These are phyloP conservation scores for Aricia agestis DNA, from an alignment of 1,140 invertebrate genomes.

Conservation along the genomic window DNA sequence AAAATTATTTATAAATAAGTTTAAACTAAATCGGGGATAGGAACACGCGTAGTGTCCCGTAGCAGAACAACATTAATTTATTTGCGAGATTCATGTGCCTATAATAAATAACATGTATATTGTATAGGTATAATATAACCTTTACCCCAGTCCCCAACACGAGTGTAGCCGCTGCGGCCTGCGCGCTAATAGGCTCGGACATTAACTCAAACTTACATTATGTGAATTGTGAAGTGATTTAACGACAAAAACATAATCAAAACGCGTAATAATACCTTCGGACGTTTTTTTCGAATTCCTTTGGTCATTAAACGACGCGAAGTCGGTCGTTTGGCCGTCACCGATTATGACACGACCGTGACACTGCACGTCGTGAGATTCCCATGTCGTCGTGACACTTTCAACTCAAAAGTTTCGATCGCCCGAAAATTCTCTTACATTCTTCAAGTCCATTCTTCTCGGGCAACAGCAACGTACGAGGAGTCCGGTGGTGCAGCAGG, in stretches of 20 bases:
- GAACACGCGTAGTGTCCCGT: too few species aligned
- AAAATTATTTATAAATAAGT: too few species aligned
- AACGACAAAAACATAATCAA: not conserved
- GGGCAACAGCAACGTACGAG: not conserved
- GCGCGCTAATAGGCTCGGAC: not conserved
- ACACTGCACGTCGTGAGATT: not conserved
- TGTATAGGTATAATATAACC: not conserved
- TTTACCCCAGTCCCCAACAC: not conserved
- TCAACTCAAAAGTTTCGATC: not conserved
- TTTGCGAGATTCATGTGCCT: too few species aligned
- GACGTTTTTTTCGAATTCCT: constrained; percentile 6
- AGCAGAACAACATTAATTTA: too few species aligned
- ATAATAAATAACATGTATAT: too few species aligned
- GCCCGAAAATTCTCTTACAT: not conserved
- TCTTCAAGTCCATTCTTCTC: too few species aligned
- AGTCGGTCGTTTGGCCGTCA: not conserved
- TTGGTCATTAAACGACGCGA: not conserved
- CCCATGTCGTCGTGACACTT: not conserved
- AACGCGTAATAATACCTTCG: not conserved
- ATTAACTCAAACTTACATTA: not conserved
- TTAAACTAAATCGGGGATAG: too few species aligned
- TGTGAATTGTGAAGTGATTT: not conserved
- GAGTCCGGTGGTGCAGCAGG: not conserved
- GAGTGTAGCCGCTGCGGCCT: not conserved
- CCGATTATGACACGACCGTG: constrained; percentile 13